Evolutionary conservation across 2,888 invertebrate species (phyloP), one percentile per base, ranked within the genome.

Genomic region (Drepana falcataria): DNA sequence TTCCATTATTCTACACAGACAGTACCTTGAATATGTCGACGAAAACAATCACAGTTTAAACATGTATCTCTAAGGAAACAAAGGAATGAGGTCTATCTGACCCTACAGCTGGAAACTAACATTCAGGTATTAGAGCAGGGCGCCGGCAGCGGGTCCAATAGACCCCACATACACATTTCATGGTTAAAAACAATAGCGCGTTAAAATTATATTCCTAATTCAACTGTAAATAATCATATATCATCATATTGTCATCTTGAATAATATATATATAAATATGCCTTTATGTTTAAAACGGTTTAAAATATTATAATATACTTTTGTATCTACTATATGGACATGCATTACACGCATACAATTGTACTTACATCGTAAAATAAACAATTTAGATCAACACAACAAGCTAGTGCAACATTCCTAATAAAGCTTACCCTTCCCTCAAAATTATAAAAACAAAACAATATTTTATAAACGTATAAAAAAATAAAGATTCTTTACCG

Each of bases 401-500:
- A 77, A 79, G 73, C 71, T 68, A 76, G 7, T 66, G 65, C 71
- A 81, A 79, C 78, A 69, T 72, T 74, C 71, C 75, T 77, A 82
- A 76, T 68, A 66, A 75, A 76, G 75, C 66, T 65, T 65, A 66
- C 71, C 58, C 52, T 34, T 33, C 40, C 51, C 33, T 40, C 51
- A 51, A 51, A 58, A 60, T 59, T 49, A 63, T 56, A 61, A 63
- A 58, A 63, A 67, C 59, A 61, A 67, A 55, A 77, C 71, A 73
- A 72, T 71, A 71, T 66, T 71, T 72, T 72, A 78, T 71, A 87
- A 89, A 87, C 78, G 82, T 87, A 85, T 87, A 89, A 87, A 91
- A 74, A 89, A 91, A 89, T 89, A 91, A 91, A 91, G 87, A 89
- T 91, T 86, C 88, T 73, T 84, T 73, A 78, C 77, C 77, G 83